phyloP scores from a whole-genome alignment of 2,888 invertebrate species.

The Tipula confusa region DNA sequence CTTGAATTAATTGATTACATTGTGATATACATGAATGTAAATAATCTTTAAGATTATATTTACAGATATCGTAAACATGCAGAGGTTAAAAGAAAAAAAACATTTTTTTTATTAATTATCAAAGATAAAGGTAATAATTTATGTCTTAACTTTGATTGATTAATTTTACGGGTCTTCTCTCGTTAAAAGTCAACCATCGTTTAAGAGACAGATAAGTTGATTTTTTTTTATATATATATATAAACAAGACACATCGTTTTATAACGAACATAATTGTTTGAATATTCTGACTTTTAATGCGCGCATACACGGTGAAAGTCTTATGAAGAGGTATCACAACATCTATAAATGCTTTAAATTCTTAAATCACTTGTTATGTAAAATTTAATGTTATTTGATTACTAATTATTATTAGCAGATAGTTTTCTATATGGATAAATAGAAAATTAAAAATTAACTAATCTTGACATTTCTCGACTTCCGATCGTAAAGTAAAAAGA shows the following conservation, averaged over 20 bases:
- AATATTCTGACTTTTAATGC: neutral
- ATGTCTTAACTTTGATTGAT: slow-evolving; percentile 12
- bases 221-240: too few species aligned
- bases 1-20: slow-evolving; percentile 3
- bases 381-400: neutral
- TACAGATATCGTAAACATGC: too few species aligned
- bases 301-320: neutral
- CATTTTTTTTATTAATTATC: too few species aligned
- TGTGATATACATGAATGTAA: neutral
- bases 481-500: neutral
- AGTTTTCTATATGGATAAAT: neutral
- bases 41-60: neutral
- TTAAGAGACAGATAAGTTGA: neutral
- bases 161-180: neutral
- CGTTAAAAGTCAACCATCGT: neutral
- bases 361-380: neutral
- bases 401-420: neutral
- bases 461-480: neutral
- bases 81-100: neutral
- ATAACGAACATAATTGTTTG: neutral
- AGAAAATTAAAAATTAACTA: neutral
- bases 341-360: neutral
- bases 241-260: neutral
- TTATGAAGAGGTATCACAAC: neutral
- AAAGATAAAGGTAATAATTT: neutral